These are phyloP conservation scores for Cryptoblepharus egeriae DNA, from an alignment of 2,797 vertebrate species.

Conservation along the genomic window DNA sequence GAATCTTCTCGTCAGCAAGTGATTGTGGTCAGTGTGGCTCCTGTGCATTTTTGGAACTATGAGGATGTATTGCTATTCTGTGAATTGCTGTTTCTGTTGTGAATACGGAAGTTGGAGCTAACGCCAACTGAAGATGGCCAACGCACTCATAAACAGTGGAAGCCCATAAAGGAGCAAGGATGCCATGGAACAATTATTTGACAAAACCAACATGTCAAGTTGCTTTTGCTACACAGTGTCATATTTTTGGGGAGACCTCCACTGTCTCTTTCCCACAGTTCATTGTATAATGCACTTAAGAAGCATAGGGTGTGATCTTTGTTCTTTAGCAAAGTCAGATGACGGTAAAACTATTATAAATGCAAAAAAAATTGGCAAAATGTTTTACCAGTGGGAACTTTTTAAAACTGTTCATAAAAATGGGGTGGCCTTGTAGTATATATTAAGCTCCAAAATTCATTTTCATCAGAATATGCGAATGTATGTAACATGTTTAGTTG, in stretches of 20 bases:
- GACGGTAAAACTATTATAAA: constrained; percentile 60
- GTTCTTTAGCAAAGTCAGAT: constrained; percentile 47
- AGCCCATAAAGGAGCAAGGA: constrained; percentile 27
- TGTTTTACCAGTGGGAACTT: constrained; percentile 81
- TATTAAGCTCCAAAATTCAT: constrained; percentile 76
- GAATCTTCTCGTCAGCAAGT: constrained; percentile 51
- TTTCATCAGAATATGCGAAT: constrained; percentile 77
- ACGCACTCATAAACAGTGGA: constrained; percentile 47
- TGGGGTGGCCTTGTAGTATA: constrained; percentile 77
- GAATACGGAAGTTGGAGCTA: constrained; percentile 27
- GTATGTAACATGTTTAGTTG: constrained; percentile 72
- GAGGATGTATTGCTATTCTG: constrained; percentile 28
- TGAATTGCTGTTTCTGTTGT: constrained; percentile 40
- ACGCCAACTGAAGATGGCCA: constrained; percentile 41
- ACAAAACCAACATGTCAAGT: constrained; percentile 47
- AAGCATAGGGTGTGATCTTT: constrained; percentile 61
- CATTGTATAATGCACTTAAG: constrained; percentile 40
- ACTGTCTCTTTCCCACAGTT: constrained; percentile 12
- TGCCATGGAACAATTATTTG: constrained; percentile 29
- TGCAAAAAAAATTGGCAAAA: constrained; percentile 63
- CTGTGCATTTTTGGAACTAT: constrained; percentile 48
- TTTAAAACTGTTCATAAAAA: constrained; percentile 77
- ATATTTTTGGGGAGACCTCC: constrained; percentile 42
- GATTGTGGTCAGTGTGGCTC: constrained; percentile 53
- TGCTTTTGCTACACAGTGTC: constrained; percentile 53